phyloP scores from a whole-genome alignment of 2,797 vertebrate genomes.

The Rhadinocentrus ornatus region DNA sequence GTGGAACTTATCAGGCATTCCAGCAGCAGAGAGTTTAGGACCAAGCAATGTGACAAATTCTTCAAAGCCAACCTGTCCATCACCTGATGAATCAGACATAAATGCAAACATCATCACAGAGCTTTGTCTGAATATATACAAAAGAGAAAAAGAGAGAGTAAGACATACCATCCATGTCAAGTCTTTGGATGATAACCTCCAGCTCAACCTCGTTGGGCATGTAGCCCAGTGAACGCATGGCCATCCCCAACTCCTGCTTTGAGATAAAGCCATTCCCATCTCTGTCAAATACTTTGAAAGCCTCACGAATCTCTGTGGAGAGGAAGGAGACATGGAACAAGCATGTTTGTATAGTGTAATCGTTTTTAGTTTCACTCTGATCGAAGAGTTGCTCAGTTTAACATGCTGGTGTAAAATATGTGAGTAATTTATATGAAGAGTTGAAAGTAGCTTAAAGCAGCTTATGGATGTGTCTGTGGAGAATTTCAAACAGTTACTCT shows the following conservation, averaged over 20 bases:
- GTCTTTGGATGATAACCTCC: conserved; percentile 97
- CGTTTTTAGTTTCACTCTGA: not conserved
- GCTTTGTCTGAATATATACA: not conserved
- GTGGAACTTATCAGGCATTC: conserved; percentile 94
- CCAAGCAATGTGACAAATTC: conserved; percentile 97
- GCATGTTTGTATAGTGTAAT: conserved; percentile 18
- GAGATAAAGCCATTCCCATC: conserved; percentile 99
- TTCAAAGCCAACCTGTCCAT: conserved; percentile 96
- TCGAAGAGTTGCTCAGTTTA: not conserved
- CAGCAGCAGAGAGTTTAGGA: conserved; percentile 92
- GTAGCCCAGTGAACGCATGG: conserved; percentile 98
- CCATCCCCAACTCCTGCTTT: conserved; percentile 97
- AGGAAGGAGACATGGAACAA: conserved; percentile 3
- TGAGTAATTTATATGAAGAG: conserved; percentile 2
- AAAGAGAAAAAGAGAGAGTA: not conserved
- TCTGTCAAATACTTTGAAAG: conserved; percentile 98
- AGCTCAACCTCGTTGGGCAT: conserved; percentile 99
- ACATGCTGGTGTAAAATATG: conserved; percentile 9
- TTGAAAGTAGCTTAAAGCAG: conserved; percentile 17
- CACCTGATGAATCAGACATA: conserved; percentile 80
- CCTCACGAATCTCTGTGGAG: conserved; percentile 93
- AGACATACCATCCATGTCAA: conserved; percentile 93
- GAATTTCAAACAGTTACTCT: not conserved
- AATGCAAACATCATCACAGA: conserved; percentile 6
- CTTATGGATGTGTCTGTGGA: conserved; percentile 6